phyloP scores from a whole-genome alignment of 2,113 vertebrate genomes.

The Anarhynchus alexandrinus region DNA sequence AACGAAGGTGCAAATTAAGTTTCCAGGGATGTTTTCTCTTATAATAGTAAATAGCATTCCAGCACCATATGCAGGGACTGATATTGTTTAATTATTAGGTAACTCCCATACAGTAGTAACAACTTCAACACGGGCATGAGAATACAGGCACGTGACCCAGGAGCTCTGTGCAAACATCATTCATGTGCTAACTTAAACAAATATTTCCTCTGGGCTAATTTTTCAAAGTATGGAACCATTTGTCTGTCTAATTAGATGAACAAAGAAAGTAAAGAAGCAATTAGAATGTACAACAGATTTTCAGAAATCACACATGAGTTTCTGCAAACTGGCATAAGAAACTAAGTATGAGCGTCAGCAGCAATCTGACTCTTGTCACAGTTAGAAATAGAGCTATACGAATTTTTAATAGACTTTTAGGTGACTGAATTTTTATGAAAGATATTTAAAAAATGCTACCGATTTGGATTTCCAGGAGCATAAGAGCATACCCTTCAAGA shows the following conservation, averaged over 20 bases:
- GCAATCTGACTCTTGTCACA: neutral
- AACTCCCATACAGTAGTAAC: neutral
- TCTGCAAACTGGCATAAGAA: neutral
- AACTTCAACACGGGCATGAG: neutral
- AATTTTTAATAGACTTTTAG: neutral
- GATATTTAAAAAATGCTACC: neutral
- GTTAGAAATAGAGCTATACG: neutral
- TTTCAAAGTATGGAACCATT: constrained; percentile 11
- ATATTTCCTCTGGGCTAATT: neutral
- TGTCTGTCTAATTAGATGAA: neutral
- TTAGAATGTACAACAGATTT: neutral
- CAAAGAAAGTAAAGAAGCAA: neutral
- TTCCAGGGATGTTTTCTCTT: neutral
- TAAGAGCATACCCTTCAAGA: neutral
- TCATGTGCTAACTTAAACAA: neutral
- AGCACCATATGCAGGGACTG: neutral
- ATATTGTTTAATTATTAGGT: neutral
- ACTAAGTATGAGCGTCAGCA: neutral
- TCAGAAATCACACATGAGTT: neutral
- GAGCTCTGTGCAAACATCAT: neutral
- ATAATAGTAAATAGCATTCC: neutral
- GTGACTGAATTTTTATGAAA: neutral
- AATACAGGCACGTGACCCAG: neutral
- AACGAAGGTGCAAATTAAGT: neutral
- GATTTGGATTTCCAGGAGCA: neutral